Evolutionary conservation across 2,888 invertebrate genomes (phyloP), one percentile per base, ranked within the genome.

Genomic region (Seira musarum): DNA sequence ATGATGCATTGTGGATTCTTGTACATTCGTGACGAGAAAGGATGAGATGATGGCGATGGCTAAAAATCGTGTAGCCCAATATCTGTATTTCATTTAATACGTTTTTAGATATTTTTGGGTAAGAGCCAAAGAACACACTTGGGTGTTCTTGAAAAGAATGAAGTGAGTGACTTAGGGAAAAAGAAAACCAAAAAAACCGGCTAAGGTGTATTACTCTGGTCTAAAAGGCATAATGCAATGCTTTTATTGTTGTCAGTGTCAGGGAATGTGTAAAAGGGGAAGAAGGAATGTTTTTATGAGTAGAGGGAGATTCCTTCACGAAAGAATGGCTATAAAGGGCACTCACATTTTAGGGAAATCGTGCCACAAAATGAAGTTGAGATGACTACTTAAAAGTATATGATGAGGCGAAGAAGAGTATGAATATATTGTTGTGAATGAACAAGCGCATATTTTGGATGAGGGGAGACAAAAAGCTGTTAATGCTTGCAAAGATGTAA

Each of bases 71-170:
- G 25, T 30, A 40, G 40, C 21, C 17, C 2, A 8, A 66, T 19
- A 40, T 35, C 1, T 1, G 2, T 22, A 63, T 13, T 13, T 13
- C 13, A 15, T 60, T 19, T 35, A 25, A 46, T 46, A 15, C 15
- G 15, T 13, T 57, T n/a, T 22, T 8, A 65, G 25, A 15, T 30
- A 22, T 65, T 74, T 66, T 74, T 68, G 67, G 69, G 76, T 67
- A 76, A 60, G 25, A 24, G 68, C 61, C 63, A 69, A 76, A 76
- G 40, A 68, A 68, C 69, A 57, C 76, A 69, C 76, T 69, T 76
- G 76, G 76, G 76, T 76, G 76, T 76, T 76, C 76, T 69, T 69
- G 19, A 69, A 49, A 68, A 46, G 68, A 68, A 68, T 68, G 6
- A 40, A 40, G 40, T 40, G 13, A n/a, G n/a, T n/a, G n/a, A 40